Evolutionary conservation across 2,888 invertebrate species (phyloP), one percentile per base, ranked within the genome.

Genomic region (Teleogryllus oceanicus): DNA sequence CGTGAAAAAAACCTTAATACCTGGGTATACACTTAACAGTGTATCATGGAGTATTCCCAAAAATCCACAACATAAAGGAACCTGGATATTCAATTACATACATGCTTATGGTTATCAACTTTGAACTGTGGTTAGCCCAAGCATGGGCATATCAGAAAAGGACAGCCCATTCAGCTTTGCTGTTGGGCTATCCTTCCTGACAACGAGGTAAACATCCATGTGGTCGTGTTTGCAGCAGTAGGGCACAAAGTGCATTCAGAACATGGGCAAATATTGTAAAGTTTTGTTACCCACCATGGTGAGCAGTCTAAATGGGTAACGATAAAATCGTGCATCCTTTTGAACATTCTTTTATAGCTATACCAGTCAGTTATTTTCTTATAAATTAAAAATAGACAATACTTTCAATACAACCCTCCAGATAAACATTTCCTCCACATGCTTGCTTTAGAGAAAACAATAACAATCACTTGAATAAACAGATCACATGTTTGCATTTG

Each of bases 221-320:
- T 37, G 37, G 37, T 62, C n/a, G 62, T 62, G 62, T 62, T 62
- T 13, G 62, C 62, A 62, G 62, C 62, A 62, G n/a, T 62, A 18
- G 62, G n/a, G 62, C 62, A 62, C 62, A 62, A 18, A 62, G 62
- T 62, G 62, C 62, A 62, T 62, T 62, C 62, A 62, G 62, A 62
- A 62, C 62, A 62, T 62, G 62, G 62, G 62, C 62, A n/a, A 62
- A 18, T 62, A n/a, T 13, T 62, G 62, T 13, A 62, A 13, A 18
- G 13, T 62, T 62, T n/a, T 62, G 62, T 62, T 18, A 62, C n/a
- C 62, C 62, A 62, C 62, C n/a, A n/a, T 62, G 16, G n/a, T 62
- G 62, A 62, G 62, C 13, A 62, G 62, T 62, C 62, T 62, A n/a
- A 62, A n/a, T 18, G 13, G n/a, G 62, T 62, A 62, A 13, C 13